Percentiles rank a stretch among this genome's conserved stretches.
These are phyloP conservation scores for Ennomos quercinarius DNA, from an alignment of 2,888 invertebrate genomes.

Conservation along the genomic window DNA sequence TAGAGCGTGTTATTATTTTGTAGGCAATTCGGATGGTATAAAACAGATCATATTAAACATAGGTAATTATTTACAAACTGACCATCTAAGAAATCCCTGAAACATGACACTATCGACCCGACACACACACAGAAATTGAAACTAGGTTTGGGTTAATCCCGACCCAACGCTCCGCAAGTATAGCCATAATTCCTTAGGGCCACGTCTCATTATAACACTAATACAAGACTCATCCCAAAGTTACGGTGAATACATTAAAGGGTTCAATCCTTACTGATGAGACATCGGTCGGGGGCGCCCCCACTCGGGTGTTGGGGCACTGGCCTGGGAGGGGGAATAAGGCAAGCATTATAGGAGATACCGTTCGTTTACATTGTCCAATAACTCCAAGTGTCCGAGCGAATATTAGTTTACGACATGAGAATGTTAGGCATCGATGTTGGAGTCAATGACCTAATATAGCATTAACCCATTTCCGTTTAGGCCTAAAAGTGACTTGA, in stretches of 20 bases:
- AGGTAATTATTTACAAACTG: slow-evolving; percentile 34
- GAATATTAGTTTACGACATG: slow-evolving; percentile 83
- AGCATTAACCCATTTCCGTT: not conserved
- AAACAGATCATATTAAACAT: not conserved
- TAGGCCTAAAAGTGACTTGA: too few relatives aligned
- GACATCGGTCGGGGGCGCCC: slow-evolving; percentile 78
- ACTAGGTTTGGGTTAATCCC: slow-evolving; percentile 80
- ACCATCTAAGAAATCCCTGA: slow-evolving; percentile 37
- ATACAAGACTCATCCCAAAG: slow-evolving; percentile 85
- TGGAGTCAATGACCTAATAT: slow-evolving; percentile 8
- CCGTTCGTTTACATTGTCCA: slow-evolving; percentile 86
- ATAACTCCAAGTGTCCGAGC: slow-evolving; percentile 85
- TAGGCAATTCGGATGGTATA: not conserved
- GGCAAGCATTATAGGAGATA: slow-evolving; percentile 85
- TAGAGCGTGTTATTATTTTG: too few relatives aligned
- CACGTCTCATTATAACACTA: slow-evolving; percentile 85
- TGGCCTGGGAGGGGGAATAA: slow-evolving; percentile 76
- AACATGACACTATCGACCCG: slow-evolving; percentile 60
- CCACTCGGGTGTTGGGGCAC: slow-evolving; percentile 73
- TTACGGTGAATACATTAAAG: slow-evolving; percentile 86
- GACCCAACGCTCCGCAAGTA: slow-evolving; percentile 76
- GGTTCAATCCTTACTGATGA: slow-evolving; percentile 86
- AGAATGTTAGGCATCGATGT: slow-evolving; percentile 46
- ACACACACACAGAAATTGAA: slow-evolving; percentile 78
- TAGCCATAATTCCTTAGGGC: slow-evolving; percentile 84